phyloP scores from a whole-genome alignment of 2,113 vertebrate species.

The Muscicapa adusta region DNA sequence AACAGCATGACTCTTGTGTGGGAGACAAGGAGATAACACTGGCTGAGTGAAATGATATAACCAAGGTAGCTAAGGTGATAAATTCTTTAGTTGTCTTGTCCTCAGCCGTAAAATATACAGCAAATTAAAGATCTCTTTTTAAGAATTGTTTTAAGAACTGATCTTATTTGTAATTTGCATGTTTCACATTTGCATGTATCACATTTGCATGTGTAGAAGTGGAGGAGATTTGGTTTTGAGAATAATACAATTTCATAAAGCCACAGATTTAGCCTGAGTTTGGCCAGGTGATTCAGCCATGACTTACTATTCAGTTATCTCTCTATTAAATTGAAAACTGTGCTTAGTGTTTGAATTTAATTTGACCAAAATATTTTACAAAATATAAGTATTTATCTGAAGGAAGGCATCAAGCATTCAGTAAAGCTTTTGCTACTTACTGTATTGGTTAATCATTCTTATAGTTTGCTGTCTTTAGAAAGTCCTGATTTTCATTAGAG shows the following conservation, averaged over 20 bases:
- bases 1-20: constrained; percentile 39
- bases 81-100: constrained; percentile 41
- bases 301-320: neutral
- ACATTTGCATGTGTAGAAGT: neutral
- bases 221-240: neutral
- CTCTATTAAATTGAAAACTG: neutral
- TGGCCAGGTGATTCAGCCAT: neutral
- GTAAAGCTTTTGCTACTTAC: neutral
- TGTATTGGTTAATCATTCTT: neutral
- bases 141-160: neutral
- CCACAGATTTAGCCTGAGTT: neutral
- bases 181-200: neutral
- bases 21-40: constrained; percentile 45
- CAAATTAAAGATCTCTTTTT: constrained; percentile 27
- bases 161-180: constrained; percentile 16
- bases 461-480: neutral
- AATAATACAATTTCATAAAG: neutral
- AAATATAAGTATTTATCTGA: neutral
- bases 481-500: neutral
- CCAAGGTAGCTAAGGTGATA: constrained; percentile 37
- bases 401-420: neutral
- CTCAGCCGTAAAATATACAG: constrained; percentile 33
- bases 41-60: neutral
- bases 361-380: neutral
- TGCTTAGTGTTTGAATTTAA: neutral